Evolutionary conservation across 2,888 invertebrate species (phyloP), one percentile per base, ranked within the genome.

Genomic region (Hyles lineata): DNA sequence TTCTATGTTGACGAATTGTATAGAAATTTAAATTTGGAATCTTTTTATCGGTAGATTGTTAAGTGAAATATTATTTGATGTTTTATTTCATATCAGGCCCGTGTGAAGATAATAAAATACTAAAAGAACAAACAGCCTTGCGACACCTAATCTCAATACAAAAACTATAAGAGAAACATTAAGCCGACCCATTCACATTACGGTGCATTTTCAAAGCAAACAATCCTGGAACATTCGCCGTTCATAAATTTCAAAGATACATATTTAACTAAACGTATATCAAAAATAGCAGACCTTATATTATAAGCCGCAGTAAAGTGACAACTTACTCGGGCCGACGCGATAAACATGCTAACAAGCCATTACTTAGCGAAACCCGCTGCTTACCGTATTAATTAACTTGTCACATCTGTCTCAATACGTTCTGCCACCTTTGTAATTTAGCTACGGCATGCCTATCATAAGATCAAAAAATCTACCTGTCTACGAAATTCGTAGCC

Each of bases 171-270:
- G 43, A 63, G 62, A 62, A 19, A 62, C 62, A 63, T 43, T 43
- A 21, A 67, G 23, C 50, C 23, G 21, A 67, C 43, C 43, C 67
- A 50, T 23, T 23, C 43, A 43, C 23, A 43, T 43, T 43, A 55
- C 23, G 23, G 23, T 43, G 19, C 55, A 55, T 55, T 59, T 59
- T 59, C n/a, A 60, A 23, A 50, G 50, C 23, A 50, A 67, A 67
- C 67, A 43, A 67, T 21, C 50, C 43, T 50, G 23, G 43, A 67
- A 67, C 67, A 50, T 35, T 62, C 43, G 21, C 63, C 35, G 63
- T 67, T 67, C 67, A 67, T 67, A 67, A 67, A 67, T 67, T 67
- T 23, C 67, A 67, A 67, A 67, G 67, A 67, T 67, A 67, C 67
- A 67, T 67, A 67, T 67, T 67, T 67, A 67, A 67, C 43, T 67